These are phyloP conservation scores for Nephrotoma flavescens DNA, from an alignment of 2,888 invertebrate species.

Conservation along the genomic window DNA sequence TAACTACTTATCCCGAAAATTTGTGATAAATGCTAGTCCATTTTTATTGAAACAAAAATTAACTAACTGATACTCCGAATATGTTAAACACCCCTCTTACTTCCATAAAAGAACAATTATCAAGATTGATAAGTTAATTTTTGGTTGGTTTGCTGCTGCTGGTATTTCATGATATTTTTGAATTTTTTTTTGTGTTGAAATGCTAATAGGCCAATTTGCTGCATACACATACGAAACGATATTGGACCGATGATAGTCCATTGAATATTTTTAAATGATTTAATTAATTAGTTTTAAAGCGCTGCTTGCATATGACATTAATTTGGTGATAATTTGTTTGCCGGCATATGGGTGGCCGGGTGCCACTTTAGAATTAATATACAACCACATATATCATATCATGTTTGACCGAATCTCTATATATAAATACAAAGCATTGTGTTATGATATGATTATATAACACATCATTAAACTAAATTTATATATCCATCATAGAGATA, in stretches of 20 bases:
- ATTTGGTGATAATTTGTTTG: not conserved
- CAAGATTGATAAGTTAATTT: too few relatives aligned
- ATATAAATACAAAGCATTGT: not conserved
- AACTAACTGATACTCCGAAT: too few relatives aligned
- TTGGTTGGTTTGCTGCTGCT: not conserved
- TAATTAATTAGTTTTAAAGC: not conserved
- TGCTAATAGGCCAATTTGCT: not conserved
- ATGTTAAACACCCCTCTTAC: too few relatives aligned
- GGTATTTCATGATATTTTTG: not conserved
- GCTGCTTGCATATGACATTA: not conserved
- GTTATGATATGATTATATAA: not conserved
- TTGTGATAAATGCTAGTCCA: too few relatives aligned
- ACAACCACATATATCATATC: not conserved
- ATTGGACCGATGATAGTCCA: not conserved
- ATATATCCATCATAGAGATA: not conserved
- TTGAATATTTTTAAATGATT: not conserved
- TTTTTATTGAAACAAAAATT: too few relatives aligned
- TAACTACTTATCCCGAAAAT: too few relatives aligned
- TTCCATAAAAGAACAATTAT: not conserved
- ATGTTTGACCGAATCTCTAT: not conserved
- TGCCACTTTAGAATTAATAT: not conserved
- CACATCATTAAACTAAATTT: not conserved
- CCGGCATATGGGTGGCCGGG: not conserved
- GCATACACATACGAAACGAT: not conserved
- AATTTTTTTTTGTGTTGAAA: not conserved